Percentiles rank a stretch among this genome's conserved stretches.
phyloP scores from a whole-genome alignment of 2,113 vertebrate species.

The Pluvialis apricaria region DNA sequence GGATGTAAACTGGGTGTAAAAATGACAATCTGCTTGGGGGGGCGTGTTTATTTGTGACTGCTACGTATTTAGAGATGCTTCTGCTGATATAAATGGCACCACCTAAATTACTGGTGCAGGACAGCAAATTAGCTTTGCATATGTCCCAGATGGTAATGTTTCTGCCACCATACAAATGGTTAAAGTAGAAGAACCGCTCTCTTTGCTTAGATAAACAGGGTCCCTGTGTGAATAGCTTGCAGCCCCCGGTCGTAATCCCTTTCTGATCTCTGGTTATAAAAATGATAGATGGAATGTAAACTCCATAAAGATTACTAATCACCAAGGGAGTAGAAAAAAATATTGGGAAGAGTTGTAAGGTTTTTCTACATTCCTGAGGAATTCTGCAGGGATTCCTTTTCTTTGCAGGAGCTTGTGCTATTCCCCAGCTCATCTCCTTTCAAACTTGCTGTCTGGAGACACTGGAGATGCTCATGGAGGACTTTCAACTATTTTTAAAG shows the following conservation, averaged over 20 bases:
- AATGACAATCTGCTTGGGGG: not conserved
- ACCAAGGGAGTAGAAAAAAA: not conserved
- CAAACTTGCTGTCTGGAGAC: not conserved
- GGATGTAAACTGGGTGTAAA: not conserved
- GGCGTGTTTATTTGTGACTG: not conserved
- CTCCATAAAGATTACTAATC: slow-evolving; percentile 49
- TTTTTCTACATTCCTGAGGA: slow-evolving; percentile 55
- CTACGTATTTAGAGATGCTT: not conserved
- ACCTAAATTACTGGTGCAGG: not conserved
- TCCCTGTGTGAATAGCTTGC: slow-evolving; percentile 11
- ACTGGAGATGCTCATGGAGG: not conserved
- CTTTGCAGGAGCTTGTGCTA: not conserved
- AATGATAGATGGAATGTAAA: slow-evolving; percentile 65
- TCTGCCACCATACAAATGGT: not conserved
- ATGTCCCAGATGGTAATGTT: not conserved
- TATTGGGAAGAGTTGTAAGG: not conserved
- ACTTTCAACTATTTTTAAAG: not conserved
- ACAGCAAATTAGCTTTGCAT: not conserved
- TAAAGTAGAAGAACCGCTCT: slow-evolving; percentile 3
- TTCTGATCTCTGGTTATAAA: slow-evolving; percentile 56
- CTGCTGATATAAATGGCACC: not conserved
- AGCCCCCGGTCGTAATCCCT: slow-evolving; percentile 34
- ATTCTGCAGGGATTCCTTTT: not conserved
- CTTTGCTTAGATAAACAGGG: slow-evolving; percentile 44
- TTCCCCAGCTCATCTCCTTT: not conserved